Percentiles rank a stretch among this genome's conserved stretches.
Conservation (phyloP, 2,797 vertebrate genomes). For the Huso huso region DNA sequence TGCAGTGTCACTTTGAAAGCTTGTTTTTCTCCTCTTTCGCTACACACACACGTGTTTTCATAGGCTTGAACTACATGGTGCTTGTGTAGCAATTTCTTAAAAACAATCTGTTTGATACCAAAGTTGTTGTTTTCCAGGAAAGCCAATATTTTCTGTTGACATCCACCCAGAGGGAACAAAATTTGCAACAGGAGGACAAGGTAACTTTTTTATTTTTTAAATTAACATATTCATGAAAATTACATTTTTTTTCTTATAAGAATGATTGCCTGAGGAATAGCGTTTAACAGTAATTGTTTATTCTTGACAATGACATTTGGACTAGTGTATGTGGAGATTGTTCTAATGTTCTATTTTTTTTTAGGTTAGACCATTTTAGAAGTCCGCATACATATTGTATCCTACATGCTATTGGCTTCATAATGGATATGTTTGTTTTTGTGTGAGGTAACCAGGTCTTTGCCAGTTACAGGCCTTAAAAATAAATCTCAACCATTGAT, state of each 20-base stretch:
- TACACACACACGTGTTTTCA: not conserved
- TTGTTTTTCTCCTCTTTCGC: not conserved
- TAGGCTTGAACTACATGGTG: not conserved
- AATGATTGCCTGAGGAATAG: not conserved
- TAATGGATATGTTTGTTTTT: not conserved
- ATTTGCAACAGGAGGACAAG: constrained; percentile 96
- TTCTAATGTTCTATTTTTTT: no score
- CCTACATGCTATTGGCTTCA: no score
- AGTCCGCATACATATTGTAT: no score
- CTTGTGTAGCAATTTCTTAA: not conserved
- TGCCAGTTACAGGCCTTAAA: not conserved
- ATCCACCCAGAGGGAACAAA: constrained; percentile 97
- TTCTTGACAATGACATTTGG: no score
- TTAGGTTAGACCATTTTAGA: no score
- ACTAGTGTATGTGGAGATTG: no score
- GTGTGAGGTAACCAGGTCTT: not conserved
- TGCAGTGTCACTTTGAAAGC: not conserved
- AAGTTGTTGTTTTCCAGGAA: constrained; percentile 60
- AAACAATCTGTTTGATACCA: not conserved
- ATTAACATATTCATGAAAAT: not conserved
- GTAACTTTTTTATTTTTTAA: constrained; percentile 38
- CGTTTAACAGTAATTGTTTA: no score
- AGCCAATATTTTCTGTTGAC: constrained; percentile 96
- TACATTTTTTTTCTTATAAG: not conserved
- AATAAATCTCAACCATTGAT: not conserved